Conservation (phyloP, 2,113 vertebrate genomes). For the Narcine bancroftii region DNA sequence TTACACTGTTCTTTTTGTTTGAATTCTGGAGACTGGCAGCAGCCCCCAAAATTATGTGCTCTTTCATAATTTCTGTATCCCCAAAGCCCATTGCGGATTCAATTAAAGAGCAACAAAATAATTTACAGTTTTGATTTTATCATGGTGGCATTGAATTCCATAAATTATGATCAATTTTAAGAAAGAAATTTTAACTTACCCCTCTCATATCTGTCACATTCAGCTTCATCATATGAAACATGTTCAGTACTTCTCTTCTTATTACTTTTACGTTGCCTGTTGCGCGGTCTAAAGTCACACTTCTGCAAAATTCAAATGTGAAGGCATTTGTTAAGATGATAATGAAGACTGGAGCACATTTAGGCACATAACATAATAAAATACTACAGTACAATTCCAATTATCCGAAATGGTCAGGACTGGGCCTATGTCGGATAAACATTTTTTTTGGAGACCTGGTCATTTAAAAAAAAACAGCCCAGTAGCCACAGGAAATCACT, state of each 20-base stretch:
- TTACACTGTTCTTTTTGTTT: background rate
- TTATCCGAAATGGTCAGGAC: no score
- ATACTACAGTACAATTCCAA: no score
- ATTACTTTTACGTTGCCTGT: slow-evolving; percentile 81
- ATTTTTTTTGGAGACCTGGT: no score
- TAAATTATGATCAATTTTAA: background rate
- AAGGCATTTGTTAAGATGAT: background rate
- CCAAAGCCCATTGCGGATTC: background rate
- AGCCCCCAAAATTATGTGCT: background rate
- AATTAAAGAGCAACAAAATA: background rate
- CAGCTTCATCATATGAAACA: slow-evolving; percentile 85
- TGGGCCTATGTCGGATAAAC: no score
- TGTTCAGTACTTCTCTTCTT: slow-evolving; percentile 73
- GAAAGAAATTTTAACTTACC: slow-evolving; percentile 51
- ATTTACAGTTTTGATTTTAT: background rate
- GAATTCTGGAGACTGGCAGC: background rate
- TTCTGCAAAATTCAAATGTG: slow-evolving; percentile 56
- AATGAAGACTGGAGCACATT: background rate
- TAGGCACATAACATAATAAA: background rate
- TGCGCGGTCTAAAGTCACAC: slow-evolving; percentile 76
- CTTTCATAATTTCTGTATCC: background rate
- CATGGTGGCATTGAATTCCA: background rate
- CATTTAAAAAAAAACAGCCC: no score
- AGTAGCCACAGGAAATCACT: no score
- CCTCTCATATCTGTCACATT: slow-evolving; percentile 85